These are phyloP conservation scores for Myopa tessellatipennis DNA, from an alignment of 2,888 invertebrate species.

Conservation along the genomic window DNA sequence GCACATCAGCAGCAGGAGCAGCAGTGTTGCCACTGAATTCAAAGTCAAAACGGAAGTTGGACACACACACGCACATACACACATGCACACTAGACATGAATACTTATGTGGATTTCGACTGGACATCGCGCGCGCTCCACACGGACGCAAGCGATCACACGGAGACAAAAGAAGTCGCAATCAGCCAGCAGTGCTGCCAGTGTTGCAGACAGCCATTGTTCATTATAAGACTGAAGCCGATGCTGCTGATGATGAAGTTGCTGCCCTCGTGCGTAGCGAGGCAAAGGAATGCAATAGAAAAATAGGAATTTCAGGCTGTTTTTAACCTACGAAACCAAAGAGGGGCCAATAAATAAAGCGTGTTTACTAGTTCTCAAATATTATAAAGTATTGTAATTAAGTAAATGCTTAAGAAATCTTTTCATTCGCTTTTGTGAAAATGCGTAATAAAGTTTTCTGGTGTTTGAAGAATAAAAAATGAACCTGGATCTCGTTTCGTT, in stretches of 20 bases:
- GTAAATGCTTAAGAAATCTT: too few relatives aligned
- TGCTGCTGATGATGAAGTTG: too few relatives aligned
- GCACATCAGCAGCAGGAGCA: not conserved
- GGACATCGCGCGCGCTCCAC: not conserved
- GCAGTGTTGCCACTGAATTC: slow-evolving; percentile 12
- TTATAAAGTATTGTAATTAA: too few relatives aligned
- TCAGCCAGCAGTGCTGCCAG: slow-evolving; percentile 20
- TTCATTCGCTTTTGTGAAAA: too few relatives aligned
- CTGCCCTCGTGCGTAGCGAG: too few relatives aligned
- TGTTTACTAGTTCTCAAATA: too few relatives aligned
- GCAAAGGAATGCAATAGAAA: too few relatives aligned
- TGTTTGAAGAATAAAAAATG: too few relatives aligned
- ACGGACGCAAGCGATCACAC: not conserved
- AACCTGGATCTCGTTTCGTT: not conserved
- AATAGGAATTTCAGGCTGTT: too few relatives aligned
- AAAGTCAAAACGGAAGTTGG: slow-evolving; percentile 33
- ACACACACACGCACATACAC: not conserved
- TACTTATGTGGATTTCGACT: not conserved
- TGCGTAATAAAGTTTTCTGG: too few relatives aligned
- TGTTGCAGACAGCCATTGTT: not conserved
- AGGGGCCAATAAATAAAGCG: too few relatives aligned
- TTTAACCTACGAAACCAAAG: too few relatives aligned
- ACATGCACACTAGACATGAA: not conserved
- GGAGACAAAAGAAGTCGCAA: slow-evolving; percentile 16
- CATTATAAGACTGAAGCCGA: not conserved